phyloP scores from a whole-genome alignment of 2,797 vertebrate genomes.

The Muraenolepis orangiensis region DNA sequence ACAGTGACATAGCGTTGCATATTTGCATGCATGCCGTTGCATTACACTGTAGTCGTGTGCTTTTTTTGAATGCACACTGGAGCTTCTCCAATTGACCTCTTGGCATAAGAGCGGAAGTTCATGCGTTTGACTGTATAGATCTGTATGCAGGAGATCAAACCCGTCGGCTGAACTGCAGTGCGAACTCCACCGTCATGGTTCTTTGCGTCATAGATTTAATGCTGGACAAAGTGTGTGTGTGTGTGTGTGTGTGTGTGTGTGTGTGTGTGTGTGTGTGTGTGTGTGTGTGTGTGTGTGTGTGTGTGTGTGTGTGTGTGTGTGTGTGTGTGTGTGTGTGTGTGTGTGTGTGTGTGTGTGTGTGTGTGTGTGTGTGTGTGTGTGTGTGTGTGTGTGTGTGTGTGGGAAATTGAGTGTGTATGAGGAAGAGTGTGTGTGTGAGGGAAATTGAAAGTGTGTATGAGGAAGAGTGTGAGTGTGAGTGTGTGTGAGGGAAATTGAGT shows the following conservation, averaged over 20 bases:
- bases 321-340: slow-evolving; percentile 28
- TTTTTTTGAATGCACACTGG: background rate
- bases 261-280: background rate
- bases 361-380: slow-evolving; percentile 44
- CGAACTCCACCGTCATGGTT: background rate
- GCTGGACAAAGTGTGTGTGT: background rate
- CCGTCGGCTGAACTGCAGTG: background rate
- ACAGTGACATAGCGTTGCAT: background rate
- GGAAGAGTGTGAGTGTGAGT: slow-evolving; percentile 43
- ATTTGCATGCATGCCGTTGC: background rate
- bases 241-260: background rate
- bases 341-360: slow-evolving; percentile 14
- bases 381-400: slow-evolving; percentile 14
- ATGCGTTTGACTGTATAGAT: background rate
- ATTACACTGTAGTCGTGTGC: background rate
- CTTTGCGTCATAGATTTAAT: background rate
- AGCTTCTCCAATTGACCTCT: background rate
- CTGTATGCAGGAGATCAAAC: no score
- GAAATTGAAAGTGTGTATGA: background rate
- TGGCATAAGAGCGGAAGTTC: background rate
- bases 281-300: background rate
- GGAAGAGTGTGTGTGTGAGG: slow-evolving; percentile 3
- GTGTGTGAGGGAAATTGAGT: slow-evolving; percentile 6
- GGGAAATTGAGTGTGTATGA: background rate
- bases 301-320: slow-evolving; percentile 11